Evolutionary conservation across 64 coral and sea anemone species (phyloP).

Genomic region (Montipora cactus): DNA sequence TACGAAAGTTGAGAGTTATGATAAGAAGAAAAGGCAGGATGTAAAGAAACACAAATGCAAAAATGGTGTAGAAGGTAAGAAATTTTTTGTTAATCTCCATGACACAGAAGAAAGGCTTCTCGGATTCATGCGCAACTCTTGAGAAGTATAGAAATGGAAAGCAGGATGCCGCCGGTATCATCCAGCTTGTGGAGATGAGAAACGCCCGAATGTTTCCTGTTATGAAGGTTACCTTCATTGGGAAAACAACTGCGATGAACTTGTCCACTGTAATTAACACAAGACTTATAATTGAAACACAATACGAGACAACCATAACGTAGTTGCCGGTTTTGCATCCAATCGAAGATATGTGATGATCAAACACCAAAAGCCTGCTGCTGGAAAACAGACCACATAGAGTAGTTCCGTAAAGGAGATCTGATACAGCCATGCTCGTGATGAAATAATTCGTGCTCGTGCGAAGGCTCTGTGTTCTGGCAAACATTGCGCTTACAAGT

Average conservation of each 20-base stretch:
- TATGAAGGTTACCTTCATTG: neutral
- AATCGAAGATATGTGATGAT: too few species aligned
- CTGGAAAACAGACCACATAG: neutral
- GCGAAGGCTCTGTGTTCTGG: neutral
- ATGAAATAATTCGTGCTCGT: neutral
- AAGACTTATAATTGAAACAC: neutral
- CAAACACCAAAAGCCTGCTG: neutral
- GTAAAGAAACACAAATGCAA: neutral
- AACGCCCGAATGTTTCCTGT: neutral
- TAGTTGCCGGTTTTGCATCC: too few species aligned
- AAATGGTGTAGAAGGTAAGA: neutral
- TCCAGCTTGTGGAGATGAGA: neutral
- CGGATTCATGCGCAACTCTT: neutral
- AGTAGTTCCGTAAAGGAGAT: neutral
- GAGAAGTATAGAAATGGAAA: neutral
- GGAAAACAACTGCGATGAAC: neutral
- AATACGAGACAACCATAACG: too few species aligned
- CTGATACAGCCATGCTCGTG: neutral
- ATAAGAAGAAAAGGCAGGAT: neutral
- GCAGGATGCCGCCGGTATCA: neutral
- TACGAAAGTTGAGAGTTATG: neutral
- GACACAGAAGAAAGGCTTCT: neutral
- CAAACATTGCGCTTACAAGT: neutral
- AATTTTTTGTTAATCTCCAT: neutral
- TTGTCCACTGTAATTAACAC: slow-evolving; percentile 1